Evolutionary conservation across 2,888 invertebrate genomes (phyloP), one percentile per base, ranked within the genome.

Genomic region (Nineta flava): DNA sequence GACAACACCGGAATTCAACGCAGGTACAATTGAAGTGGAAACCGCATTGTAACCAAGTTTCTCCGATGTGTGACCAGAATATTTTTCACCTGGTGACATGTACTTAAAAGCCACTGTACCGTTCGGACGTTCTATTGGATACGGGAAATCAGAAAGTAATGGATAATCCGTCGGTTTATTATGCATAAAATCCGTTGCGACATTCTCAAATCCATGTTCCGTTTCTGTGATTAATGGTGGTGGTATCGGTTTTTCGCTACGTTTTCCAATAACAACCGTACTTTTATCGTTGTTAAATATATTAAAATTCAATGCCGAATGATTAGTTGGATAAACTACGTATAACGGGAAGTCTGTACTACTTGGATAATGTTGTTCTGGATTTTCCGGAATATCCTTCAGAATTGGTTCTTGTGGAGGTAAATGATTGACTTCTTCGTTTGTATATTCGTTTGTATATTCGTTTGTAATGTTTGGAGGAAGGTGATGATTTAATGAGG

Each of bases 291-390:
- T 62, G 38, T 64, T 64, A 13, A 69, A 62, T 13, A 65, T 66
- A 53, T 72, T 67, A 43, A 70, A 60, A 55, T 73, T 72, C 41
- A 72, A 66, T 3, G 73, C 68, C 0, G 69, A 66, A 5, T 69
- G 68, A 53, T 74, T 75, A 1, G 75, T 74, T 3, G 79, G 78
- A 58, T 78, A 79, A 1, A 79, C 77, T 1, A 78, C 74, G 57
- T 72, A 73, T 1, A 74, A 68, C 0, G 72, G 71, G 50, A 68
- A 66, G 42, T 69, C 67, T 5, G 26, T 26, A 26, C 26, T 6
- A 26, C 26, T 26, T 26, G 26, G 26, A 26, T 2, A 5, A 26
- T 26, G 26, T 58, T 57, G 15, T 13, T 42, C 42, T n/a, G 59
- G 59, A 13, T 58, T 59, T 51, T 61, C 58, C 53, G 42, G 57